Evolutionary conservation across 2,797 vertebrate genomes (phyloP).

Genomic region (Sarcophilus harrisii): DNA sequence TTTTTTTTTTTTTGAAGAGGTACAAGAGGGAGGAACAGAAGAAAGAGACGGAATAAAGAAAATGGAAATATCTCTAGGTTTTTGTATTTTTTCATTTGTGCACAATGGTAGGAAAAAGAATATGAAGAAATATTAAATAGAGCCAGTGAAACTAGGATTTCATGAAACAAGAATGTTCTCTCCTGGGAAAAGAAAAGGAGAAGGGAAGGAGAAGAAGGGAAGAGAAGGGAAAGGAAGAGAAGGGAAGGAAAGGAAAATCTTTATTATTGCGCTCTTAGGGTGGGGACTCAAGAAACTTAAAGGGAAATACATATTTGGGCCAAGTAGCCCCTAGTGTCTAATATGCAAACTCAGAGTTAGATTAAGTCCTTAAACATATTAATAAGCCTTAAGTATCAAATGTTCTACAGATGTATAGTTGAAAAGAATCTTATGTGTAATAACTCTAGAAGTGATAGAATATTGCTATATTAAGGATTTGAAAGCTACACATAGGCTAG

Average conservation of each 20-base stretch:
- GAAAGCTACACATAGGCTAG: conserved; percentile 6
- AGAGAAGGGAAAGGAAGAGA: not conserved
- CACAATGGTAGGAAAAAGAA: not conserved
- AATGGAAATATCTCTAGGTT: not conserved
- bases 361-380: not conserved
- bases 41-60: not conserved
- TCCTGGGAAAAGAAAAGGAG: not conserved
- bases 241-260: not conserved
- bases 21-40: not conserved
- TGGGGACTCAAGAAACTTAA: conserved; percentile 44
- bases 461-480: not conserved
- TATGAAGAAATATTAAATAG: not conserved
- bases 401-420: not conserved
- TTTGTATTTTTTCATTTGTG: not conserved
- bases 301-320: conserved; percentile 34
- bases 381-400: not conserved
- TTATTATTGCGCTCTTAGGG: not conserved
- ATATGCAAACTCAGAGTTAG: not conserved
- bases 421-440: not conserved
- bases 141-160: not conserved
- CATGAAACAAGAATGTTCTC: not conserved
- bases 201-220: conserved; percentile 26
- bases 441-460: not conserved
- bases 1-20: not conserved
- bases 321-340: conserved; percentile 14